Evolutionary conservation across 2,888 invertebrate genomes (phyloP).

Genomic region (Limulus polyphemus): DNA sequence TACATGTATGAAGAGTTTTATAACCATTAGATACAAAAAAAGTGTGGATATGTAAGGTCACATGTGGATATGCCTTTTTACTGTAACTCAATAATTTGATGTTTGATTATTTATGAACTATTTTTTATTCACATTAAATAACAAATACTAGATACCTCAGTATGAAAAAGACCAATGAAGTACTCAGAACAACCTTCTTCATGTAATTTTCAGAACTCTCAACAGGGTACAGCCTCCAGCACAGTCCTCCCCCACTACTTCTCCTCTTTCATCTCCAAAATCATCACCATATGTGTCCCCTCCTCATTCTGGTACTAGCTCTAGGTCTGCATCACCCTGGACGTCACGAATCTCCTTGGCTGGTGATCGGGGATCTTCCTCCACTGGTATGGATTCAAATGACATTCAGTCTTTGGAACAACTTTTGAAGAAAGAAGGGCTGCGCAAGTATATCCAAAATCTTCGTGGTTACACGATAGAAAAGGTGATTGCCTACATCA

Average conservation of each 20-base stretch:
- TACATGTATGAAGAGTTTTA: too few relatives aligned
- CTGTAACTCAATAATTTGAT: too few relatives aligned
- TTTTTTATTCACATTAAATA: too few relatives aligned
- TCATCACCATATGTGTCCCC: conserved; percentile 21
- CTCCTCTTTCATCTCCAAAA: conserved; percentile 17
- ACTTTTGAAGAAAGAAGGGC: conserved; percentile 11
- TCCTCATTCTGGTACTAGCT: conserved; percentile 17
- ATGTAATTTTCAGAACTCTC: too few relatives aligned
- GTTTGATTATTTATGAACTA: too few relatives aligned
- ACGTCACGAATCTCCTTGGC: not conserved
- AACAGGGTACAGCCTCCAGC: not conserved
- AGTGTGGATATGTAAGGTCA: too few relatives aligned
- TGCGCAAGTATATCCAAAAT: conserved; percentile 13
- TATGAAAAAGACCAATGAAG: too few relatives aligned
- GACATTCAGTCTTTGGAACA: conserved; percentile 6
- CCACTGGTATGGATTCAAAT: not conserved
- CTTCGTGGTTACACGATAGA: conserved; percentile 12
- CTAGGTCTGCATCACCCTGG: conserved; percentile 20
- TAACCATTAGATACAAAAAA: too few relatives aligned
- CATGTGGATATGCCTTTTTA: too few relatives aligned
- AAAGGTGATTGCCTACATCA: conserved; percentile 6
- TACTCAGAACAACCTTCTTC: too few relatives aligned
- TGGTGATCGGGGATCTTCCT: not conserved
- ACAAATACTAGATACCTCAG: too few relatives aligned
- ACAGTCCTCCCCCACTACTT: conserved; percentile 10